Conservation (phyloP, 2,797 vertebrate species). For the Chrosomus eos region DNA sequence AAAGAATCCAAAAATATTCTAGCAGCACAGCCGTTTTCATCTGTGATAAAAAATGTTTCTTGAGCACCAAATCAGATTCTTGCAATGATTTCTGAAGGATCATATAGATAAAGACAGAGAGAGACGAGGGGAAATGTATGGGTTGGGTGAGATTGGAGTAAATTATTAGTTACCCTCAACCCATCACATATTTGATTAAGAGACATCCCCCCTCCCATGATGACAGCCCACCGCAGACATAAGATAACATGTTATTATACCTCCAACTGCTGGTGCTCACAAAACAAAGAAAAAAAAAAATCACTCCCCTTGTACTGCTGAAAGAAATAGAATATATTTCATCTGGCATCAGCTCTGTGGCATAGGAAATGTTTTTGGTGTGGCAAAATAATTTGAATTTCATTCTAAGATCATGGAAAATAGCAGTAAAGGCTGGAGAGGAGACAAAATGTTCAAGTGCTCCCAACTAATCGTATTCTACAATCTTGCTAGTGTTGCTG, state of each 20-base stretch:
- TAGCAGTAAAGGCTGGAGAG: conserved; percentile 68
- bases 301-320: conserved; percentile 30
- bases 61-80: background rate
- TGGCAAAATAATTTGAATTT: conserved; percentile 69
- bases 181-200: conserved; percentile 26
- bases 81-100: background rate
- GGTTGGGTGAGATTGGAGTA: conserved; percentile 37
- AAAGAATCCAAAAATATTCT: background rate
- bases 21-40: background rate
- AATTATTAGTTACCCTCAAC: conserved; percentile 61
- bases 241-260: conserved; percentile 50
- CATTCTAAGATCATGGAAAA: conserved; percentile 72
- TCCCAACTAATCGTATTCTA: conserved; percentile 66
- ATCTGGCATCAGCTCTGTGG: conserved; percentile 65
- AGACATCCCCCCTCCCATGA: conserved; percentile 25
- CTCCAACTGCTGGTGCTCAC: conserved; percentile 21
- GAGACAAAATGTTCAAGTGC: conserved; percentile 67
- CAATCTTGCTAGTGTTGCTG: conserved; percentile 61
- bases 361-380: conserved; percentile 68
- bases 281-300: conserved; percentile 41
- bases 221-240: conserved; percentile 43
- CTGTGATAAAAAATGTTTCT: background rate
- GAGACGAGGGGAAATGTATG: background rate
- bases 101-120: background rate
- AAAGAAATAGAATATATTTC: conserved; percentile 57